Conservation (phyloP, 1,140 invertebrate species). For the Drosophila mayri region DNA sequence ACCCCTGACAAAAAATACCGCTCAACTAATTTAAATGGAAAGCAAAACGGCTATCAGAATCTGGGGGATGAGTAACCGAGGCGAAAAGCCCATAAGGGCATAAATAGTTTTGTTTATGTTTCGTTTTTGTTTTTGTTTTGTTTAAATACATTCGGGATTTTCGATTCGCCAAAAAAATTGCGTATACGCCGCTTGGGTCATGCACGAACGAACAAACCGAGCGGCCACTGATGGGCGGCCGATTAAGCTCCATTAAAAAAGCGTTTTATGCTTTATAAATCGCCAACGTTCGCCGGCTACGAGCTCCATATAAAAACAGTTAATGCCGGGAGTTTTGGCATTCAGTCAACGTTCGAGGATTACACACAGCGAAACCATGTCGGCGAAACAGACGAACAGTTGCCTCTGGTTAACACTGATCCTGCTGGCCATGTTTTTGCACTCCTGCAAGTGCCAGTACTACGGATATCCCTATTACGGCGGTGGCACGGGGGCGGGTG, state of each 20-base stretch:
- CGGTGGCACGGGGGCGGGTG: constrained; percentile 32
- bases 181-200: constrained; percentile 61
- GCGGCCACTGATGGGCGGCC: constrained; percentile 47
- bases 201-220: constrained; percentile 67
- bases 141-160: constrained; percentile 13
- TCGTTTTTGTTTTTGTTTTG: constrained; percentile 2
- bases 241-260: constrained; percentile 78
- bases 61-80: constrained; percentile 14
- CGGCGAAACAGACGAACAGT: constrained; percentile 17
- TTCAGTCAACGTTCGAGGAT: constrained; percentile 54
- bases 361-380: constrained; percentile 38
- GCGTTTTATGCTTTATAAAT: constrained; percentile 47
- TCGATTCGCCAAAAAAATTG: constrained; percentile 52
- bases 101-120: constrained; percentile 15
- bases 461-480: constrained; percentile 64
- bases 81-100: constrained; percentile 9
- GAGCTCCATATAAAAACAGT: constrained; percentile 59
- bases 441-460: constrained; percentile 50
- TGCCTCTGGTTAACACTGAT: constrained; percentile 39
- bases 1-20: constrained; percentile 40
- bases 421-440: constrained; percentile 34
- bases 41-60: constrained; percentile 33
- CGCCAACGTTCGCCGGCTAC: constrained; percentile 3
- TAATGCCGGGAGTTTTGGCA: constrained; percentile 17
- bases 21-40: constrained; percentile 42